phyloP scores from a whole-genome alignment of 2,113 vertebrate species.

The Pseudorasbora parva region DNA sequence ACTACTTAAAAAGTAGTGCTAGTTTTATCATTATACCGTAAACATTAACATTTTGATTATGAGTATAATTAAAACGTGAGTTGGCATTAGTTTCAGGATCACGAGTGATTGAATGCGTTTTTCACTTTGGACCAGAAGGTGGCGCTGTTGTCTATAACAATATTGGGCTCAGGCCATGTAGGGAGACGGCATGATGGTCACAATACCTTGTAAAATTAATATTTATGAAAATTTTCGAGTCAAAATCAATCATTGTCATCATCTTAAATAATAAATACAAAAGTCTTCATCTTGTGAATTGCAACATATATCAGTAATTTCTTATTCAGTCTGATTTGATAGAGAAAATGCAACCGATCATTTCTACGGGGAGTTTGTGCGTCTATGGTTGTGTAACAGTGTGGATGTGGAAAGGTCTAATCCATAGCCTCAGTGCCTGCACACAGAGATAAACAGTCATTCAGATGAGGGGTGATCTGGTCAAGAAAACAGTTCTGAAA shows the following conservation, averaged over 20 bases:
- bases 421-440: conserved; percentile 18
- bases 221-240: too few species aligned
- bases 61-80: background rate
- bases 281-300: background rate
- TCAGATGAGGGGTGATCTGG: conserved; percentile 1
- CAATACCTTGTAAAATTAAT: background rate
- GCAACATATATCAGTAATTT: background rate
- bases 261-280: background rate
- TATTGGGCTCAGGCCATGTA: background rate
- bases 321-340: background rate
- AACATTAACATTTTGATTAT: too few species aligned
- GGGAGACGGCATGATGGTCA: background rate
- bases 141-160: conserved; percentile 59
- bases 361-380: background rate
- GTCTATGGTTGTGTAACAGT: conserved; percentile 5
- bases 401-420: conserved; percentile 9
- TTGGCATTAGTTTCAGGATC: background rate
- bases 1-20: background rate
- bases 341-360: background rate
- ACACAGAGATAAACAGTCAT: background rate
- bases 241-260: background rate
- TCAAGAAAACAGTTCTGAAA: background rate
- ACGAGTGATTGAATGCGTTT: background rate
- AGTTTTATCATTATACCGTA: background rate
- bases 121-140: conserved; percentile 50